These are phyloP conservation scores for Prunella himalayana DNA, from an alignment of 2,113 vertebrate species.

Conservation along the genomic window DNA sequence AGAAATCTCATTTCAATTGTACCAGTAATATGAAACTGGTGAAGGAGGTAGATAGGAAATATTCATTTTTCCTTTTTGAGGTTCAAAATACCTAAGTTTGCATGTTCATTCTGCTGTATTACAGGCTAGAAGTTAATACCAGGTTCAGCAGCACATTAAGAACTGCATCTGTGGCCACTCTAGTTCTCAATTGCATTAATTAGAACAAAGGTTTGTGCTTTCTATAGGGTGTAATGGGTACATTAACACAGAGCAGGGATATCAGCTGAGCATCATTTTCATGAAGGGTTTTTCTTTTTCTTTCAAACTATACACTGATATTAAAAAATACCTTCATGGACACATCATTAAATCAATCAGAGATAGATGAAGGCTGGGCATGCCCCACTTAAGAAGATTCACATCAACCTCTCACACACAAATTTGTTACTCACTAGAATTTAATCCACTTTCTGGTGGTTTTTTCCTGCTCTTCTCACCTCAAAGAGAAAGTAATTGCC, in stretches of 20 bases:
- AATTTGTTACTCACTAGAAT: background rate
- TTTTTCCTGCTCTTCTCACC: background rate
- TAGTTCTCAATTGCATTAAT: background rate
- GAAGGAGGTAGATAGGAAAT: background rate
- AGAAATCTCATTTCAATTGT: background rate
- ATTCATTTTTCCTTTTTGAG: background rate
- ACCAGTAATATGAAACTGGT: background rate
- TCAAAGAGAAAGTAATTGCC: background rate
- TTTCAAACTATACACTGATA: background rate
- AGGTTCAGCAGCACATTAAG: background rate
- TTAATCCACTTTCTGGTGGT: background rate
- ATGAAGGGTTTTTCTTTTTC: background rate
- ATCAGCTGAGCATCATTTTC: background rate
- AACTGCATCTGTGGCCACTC: background rate
- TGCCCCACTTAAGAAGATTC: background rate
- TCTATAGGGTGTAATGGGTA: rapidly evolving
- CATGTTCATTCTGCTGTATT: background rate
- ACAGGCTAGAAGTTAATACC: background rate
- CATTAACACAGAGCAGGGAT: background rate
- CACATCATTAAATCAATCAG: background rate
- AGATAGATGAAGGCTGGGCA: background rate
- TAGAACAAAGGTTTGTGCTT: background rate
- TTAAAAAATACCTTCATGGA: background rate
- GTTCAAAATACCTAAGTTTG: background rate
- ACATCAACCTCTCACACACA: background rate